These are phyloP conservation scores for Peribatodes rhomboidaria DNA, from an alignment of 2,888 invertebrate species.

Conservation along the genomic window DNA sequence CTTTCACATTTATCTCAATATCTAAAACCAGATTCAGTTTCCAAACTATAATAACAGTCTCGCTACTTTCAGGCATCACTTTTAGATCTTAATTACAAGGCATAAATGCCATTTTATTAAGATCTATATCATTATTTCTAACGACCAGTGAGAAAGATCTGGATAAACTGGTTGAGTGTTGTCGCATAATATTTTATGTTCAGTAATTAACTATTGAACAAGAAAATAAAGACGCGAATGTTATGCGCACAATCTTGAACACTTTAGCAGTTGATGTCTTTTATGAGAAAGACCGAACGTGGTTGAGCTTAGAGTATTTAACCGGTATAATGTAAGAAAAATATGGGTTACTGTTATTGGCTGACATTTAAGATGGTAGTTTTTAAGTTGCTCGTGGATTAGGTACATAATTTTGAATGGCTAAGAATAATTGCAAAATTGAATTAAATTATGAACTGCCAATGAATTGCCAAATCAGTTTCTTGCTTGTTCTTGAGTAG, in stretches of 20 bases:
- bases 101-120: constrained; percentile 10
- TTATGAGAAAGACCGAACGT: constrained; percentile 7
- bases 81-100: constrained; percentile 26
- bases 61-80: constrained; percentile 14
- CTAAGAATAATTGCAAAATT: too few relatives aligned
- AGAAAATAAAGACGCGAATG: constrained; percentile 45
- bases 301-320: too few relatives aligned
- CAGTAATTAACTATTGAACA: constrained; percentile 47
- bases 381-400: too few relatives aligned
- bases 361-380: too few relatives aligned
- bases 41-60: constrained; percentile 10
- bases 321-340: too few relatives aligned
- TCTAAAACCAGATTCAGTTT: background rate
- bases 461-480: too few relatives aligned
- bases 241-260: constrained; percentile 42
- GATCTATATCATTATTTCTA: constrained; percentile 12
- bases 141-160: constrained; percentile 4
- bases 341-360: too few relatives aligned
- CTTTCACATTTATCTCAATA: background rate
- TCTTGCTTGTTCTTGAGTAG: too few relatives aligned
- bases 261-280: constrained; percentile 36
- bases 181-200: constrained; percentile 46
- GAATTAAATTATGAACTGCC: too few relatives aligned
- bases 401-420: too few relatives aligned
- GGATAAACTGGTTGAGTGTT: constrained; percentile 31